Conservation (phyloP, 2,797 vertebrate genomes). For the Bryconaethiops microstoma region DNA sequence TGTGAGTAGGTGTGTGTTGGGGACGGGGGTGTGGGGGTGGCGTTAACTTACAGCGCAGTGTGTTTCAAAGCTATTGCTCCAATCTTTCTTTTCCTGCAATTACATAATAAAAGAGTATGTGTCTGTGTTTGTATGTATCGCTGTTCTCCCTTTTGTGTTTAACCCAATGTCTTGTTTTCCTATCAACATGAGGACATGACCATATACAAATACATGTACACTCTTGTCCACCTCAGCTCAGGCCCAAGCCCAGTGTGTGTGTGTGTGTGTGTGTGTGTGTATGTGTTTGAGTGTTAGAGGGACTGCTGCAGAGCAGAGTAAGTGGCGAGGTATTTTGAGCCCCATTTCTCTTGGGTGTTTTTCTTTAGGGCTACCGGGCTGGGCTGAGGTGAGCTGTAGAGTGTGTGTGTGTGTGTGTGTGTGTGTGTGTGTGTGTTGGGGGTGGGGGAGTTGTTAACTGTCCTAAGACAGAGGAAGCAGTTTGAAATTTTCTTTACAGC, state of each 20-base stretch:
- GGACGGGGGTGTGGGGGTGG: constrained; percentile 22
- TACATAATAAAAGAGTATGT: constrained; percentile 46
- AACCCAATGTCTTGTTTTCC: no score
- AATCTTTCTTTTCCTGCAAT: neutral
- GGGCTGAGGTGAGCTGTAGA: neutral
- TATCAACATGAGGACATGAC: no score
- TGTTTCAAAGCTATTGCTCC: neutral
- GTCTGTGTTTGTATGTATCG: neutral
- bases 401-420: neutral
- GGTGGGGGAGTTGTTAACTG: no score
- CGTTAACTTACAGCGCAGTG: constrained; percentile 65
- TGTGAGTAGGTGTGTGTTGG: constrained; percentile 28
- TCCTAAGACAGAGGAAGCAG: neutral
- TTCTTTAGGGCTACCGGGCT: neutral
- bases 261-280: constrained; percentile 10
- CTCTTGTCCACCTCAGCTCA: no score
- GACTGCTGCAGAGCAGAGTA: constrained; percentile 64
- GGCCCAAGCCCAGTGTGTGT: constrained; percentile 61
- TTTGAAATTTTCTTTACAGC: neutral
- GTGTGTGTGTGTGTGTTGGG: neutral
- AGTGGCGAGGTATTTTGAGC: neutral
- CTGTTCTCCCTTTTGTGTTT: no score
- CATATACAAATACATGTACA: no score
- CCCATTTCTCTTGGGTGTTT: neutral
- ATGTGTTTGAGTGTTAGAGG: neutral